Conservation (phyloP, 2,797 vertebrate genomes). For the Philypnodon macrostomus region DNA sequence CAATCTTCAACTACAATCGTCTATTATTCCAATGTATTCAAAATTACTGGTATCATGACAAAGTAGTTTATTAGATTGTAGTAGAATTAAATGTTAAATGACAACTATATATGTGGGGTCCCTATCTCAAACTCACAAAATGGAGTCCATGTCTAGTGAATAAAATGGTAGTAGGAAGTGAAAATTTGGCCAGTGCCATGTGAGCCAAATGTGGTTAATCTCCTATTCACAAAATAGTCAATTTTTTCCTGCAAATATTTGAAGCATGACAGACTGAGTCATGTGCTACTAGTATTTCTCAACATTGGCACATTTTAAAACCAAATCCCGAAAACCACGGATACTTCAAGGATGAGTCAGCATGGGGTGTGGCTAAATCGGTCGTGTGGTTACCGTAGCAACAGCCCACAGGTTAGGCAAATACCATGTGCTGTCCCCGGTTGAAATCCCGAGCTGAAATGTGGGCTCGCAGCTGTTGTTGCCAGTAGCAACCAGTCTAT, state of each 20-base stretch:
- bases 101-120: not conserved
- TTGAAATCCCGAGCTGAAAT: slow-evolving; percentile 24
- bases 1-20: too few species aligned
- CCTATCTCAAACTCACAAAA: slow-evolving; percentile 46
- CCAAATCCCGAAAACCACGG: slow-evolving; percentile 3
- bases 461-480: slow-evolving; percentile 33
- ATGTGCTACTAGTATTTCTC: not conserved
- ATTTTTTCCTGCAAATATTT: not conserved
- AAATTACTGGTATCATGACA: too few species aligned
- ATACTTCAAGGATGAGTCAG: slow-evolving; percentile 72
- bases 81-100: too few species aligned
- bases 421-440: slow-evolving; percentile 50
- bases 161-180: slow-evolving; percentile 68
- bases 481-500: slow-evolving; percentile 63
- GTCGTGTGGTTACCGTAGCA: slow-evolving; percentile 61
- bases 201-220: too few species aligned
- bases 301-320: not conserved
- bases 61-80: too few species aligned
- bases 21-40: too few species aligned
- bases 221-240: slow-evolving; percentile 3
- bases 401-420: slow-evolving; percentile 71
- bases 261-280: not conserved
- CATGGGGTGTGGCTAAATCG: slow-evolving; percentile 69
- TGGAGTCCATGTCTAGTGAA: slow-evolving; percentile 38
- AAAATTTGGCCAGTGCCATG: slow-evolving; percentile 39